phyloP scores from a whole-genome alignment of 2,888 invertebrate species.

The Augochlorella aurata region DNA sequence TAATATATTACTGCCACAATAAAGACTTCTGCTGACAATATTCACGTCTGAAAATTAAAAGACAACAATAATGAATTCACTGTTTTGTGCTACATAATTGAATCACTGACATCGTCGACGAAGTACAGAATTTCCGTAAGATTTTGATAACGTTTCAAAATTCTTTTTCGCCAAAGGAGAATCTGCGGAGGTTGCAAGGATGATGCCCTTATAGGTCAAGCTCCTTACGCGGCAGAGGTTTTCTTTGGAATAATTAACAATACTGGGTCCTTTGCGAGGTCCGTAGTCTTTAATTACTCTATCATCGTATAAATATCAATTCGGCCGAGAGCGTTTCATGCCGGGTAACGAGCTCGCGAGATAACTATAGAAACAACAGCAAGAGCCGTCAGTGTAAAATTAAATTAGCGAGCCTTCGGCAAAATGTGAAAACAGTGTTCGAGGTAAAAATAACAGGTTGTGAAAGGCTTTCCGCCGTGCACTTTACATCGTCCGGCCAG shows the following conservation, averaged over 20 bases:
- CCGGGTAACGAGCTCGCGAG: conserved; percentile 15
- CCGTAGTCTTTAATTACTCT: conserved; percentile 37
- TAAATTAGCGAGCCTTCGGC: conserved; percentile 69
- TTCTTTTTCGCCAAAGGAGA: not conserved
- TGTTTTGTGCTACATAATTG: too few species aligned
- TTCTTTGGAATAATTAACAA: conserved; percentile 8
- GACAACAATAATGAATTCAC: too few species aligned
- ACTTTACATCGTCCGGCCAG: conserved; percentile 55
- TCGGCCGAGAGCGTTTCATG: conserved; percentile 33
- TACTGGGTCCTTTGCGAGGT: not conserved
- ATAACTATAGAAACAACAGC: conserved; percentile 43
- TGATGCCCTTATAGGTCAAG: not conserved
- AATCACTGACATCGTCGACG: not conserved
- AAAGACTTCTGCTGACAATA: too few species aligned
- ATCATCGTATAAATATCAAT: conserved; percentile 55
- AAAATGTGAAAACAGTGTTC: conserved; percentile 62
- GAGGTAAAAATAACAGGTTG: conserved; percentile 64
- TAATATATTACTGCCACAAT: too few species aligned
- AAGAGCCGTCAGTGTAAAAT: conserved; percentile 52
- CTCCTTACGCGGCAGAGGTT: not conserved
- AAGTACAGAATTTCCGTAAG: not conserved
- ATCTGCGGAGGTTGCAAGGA: not conserved
- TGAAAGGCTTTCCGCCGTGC: conserved; percentile 51
- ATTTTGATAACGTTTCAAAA: not conserved
- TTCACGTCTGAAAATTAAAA: too few species aligned